Percentiles rank a stretch among this genome's conserved stretches.
Evolutionary conservation across 2,888 invertebrate genomes (phyloP).

Genomic region (Drosophila borborema): DNA sequence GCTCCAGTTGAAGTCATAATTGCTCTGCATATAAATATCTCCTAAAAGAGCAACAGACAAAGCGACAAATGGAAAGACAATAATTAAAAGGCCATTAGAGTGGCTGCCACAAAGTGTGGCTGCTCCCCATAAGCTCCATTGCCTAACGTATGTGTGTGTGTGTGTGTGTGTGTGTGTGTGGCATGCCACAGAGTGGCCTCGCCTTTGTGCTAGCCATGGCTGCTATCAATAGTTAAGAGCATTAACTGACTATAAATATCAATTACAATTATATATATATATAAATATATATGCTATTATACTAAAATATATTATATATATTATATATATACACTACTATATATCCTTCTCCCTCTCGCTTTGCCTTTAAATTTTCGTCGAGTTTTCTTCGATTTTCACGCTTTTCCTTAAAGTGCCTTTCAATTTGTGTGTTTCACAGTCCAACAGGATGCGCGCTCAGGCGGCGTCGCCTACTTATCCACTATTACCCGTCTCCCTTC

Average conservation of each 20-base stretch:
- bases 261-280: conserved; percentile 29
- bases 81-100: conserved; percentile 64
- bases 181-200: conserved; percentile 7
- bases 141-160: background rate
- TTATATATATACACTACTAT: background rate
- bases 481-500: background rate
- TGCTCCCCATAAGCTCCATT: background rate
- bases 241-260: conserved; percentile 62
- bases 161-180: background rate
- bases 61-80: background rate
- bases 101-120: conserved; percentile 9
- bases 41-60: background rate
- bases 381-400: conserved; percentile 2
- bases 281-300: background rate
- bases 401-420: conserved; percentile 47
- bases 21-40: background rate
- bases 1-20: too few species aligned
- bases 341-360: background rate
- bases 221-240: conserved; percentile 51
- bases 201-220: conserved; percentile 1
- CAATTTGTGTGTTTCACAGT: conserved; percentile 48
- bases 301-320: background rate
- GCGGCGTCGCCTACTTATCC: conserved; percentile 28
- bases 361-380: conserved; percentile 5
- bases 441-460: conserved; percentile 53